Conservation (phyloP, 2,797 vertebrate genomes). For the Falco columbarius region DNA sequence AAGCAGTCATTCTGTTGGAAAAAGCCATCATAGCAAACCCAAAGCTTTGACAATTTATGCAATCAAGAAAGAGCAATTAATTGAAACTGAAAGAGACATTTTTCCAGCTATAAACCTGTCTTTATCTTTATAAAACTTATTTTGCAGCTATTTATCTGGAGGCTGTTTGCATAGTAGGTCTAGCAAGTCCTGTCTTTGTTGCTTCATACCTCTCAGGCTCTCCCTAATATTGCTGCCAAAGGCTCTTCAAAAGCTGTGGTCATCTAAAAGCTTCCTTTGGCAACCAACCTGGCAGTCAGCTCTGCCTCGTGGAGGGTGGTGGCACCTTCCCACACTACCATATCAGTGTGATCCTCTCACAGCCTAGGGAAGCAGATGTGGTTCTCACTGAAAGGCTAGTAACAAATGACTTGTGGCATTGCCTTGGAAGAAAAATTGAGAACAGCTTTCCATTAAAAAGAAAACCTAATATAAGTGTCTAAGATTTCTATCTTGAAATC, state of each 20-base stretch:
- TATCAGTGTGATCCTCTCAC: fast-evolving
- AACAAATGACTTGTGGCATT: background rate
- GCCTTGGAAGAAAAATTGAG: background rate
- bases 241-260: background rate
- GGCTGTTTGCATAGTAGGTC: background rate
- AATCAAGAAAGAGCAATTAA: slow-evolving; percentile 50
- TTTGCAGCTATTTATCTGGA: background rate
- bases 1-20: slow-evolving; percentile 31
- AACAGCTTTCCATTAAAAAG: background rate
- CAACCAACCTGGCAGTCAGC: background rate
- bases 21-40: background rate
- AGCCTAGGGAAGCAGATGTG: background rate
- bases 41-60: slow-evolving; percentile 5
- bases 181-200: background rate
- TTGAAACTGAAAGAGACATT: background rate
- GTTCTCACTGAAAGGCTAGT: fast-evolving
- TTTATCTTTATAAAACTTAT: background rate
- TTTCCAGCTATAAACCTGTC: background rate
- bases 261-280: background rate
- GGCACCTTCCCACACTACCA: background rate
- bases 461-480: background rate
- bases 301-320: fast-evolving
- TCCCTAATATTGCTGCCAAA: background rate
- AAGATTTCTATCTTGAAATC: background rate
- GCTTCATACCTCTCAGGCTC: background rate